Conservation (phyloP, 2,113 vertebrate genomes). For the Trichomycterus rosablanca region DNA sequence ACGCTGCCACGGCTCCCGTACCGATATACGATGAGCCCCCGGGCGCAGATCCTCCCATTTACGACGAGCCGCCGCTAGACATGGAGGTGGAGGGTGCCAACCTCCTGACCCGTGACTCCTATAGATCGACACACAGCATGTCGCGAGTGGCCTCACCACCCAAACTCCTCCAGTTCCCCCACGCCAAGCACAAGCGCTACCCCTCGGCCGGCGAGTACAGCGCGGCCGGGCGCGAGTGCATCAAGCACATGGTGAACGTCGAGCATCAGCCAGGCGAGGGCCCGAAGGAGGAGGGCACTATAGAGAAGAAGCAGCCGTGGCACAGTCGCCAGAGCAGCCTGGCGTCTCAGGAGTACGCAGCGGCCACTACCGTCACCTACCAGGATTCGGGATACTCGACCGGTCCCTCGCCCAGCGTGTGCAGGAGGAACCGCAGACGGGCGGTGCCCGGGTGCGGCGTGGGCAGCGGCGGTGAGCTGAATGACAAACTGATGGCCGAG, state of each 20-base stretch:
- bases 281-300: constrained; percentile 53
- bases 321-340: constrained; percentile 70
- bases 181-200: constrained; percentile 60
- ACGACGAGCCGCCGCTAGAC: constrained; percentile 73
- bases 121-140: constrained; percentile 56
- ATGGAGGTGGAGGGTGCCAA: constrained; percentile 64
- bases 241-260: constrained; percentile 76
- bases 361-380: constrained; percentile 57
- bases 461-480: constrained; percentile 72
- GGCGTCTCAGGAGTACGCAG: constrained; percentile 68
- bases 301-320: constrained; percentile 69
- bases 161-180: constrained; percentile 68
- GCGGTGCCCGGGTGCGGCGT: constrained; percentile 44
- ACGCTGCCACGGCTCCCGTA: constrained; percentile 56
- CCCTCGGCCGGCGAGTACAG: constrained; percentile 70
- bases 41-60: constrained; percentile 66
- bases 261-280: constrained; percentile 42
- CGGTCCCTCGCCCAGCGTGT: constrained; percentile 73
- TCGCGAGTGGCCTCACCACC: constrained; percentile 56
- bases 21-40: constrained; percentile 77
- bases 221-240: constrained; percentile 72
- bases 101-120: constrained; percentile 38
- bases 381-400: constrained; percentile 79
- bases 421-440: constrained; percentile 69
- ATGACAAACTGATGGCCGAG: constrained; percentile 73